Conservation (phyloP, 1,140 invertebrate genomes). For the Caerostris darwini region DNA sequence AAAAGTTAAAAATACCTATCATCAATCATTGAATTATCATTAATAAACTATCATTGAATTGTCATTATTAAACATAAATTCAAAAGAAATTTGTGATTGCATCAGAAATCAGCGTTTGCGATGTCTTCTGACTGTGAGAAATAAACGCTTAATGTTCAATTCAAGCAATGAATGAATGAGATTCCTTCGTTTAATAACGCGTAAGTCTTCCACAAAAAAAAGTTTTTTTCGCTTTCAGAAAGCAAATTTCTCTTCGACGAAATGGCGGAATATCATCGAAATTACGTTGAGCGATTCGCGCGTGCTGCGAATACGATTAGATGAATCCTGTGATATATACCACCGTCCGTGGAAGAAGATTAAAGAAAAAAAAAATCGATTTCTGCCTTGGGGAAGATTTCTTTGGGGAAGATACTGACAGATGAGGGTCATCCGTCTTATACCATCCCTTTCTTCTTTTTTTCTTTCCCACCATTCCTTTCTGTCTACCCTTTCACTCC, state of each 20-base stretch:
- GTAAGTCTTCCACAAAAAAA: not conserved
- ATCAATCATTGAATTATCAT: no score
- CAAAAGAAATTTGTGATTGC: no score
- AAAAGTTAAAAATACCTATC: no score
- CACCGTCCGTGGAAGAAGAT: conserved; percentile 40
- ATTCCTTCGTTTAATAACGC: conserved; percentile 7
- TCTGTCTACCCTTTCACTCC: not conserved
- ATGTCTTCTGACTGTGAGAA: not conserved
- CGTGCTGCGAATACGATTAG: conserved; percentile 31
- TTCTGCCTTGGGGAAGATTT: conserved; percentile 28
- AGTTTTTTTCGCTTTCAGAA: conserved; percentile 20
- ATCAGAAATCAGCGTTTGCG: no score
- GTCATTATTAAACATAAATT: no score
- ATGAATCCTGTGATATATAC: conserved; percentile 19
- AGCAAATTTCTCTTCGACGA: conserved; percentile 1
- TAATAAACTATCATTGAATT: no score
- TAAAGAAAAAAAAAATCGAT: conserved; percentile 43
- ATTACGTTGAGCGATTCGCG: conserved; percentile 9
- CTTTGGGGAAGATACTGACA: no score
- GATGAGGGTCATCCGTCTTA: conserved; percentile 41
- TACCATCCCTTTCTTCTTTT: not conserved
- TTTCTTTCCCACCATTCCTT: not conserved
- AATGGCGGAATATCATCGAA: conserved; percentile 40
- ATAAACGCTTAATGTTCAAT: not conserved
- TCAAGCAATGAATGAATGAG: not conserved